Conservation (phyloP, 2,113 vertebrate species). For the Xerus inauris region DNA sequence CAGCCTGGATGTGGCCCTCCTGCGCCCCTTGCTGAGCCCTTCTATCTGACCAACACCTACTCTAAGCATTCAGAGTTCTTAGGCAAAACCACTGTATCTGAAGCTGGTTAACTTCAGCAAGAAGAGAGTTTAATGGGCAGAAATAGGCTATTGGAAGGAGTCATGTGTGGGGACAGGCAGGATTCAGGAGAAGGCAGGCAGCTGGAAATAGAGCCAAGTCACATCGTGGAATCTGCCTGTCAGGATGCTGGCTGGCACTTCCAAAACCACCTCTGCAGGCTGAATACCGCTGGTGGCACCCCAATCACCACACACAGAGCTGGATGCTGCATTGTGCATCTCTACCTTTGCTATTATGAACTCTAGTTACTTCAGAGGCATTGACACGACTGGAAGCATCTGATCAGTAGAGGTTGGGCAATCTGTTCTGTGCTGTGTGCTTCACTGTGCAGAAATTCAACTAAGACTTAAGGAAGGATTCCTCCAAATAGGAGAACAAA, state of each 20-base stretch:
- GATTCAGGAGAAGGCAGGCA: neutral
- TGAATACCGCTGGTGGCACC: neutral
- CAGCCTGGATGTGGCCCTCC: neutral
- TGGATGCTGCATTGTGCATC: neutral
- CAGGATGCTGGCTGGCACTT: neutral
- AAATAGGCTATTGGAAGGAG: neutral
- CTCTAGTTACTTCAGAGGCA: neutral
- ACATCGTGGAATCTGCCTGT: neutral
- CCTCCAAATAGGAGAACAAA: neutral
- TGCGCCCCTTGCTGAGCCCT: neutral
- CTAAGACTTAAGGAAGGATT: neutral
- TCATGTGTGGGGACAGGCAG: neutral
- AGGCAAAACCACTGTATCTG: neutral
- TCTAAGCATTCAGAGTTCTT: neutral
- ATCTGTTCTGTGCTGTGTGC: neutral
- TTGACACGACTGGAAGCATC: neutral
- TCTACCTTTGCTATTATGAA: neutral
- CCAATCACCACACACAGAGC: neutral
- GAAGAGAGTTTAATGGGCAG: neutral
- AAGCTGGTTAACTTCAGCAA: neutral
- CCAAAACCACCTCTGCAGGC: neutral
- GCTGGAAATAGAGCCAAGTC: neutral
- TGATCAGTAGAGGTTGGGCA: neutral
- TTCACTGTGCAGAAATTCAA: neutral
- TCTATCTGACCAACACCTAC: no score